Evolutionary conservation across 2,888 invertebrate species (phyloP).

Genomic region (Drosophila yooni): DNA sequence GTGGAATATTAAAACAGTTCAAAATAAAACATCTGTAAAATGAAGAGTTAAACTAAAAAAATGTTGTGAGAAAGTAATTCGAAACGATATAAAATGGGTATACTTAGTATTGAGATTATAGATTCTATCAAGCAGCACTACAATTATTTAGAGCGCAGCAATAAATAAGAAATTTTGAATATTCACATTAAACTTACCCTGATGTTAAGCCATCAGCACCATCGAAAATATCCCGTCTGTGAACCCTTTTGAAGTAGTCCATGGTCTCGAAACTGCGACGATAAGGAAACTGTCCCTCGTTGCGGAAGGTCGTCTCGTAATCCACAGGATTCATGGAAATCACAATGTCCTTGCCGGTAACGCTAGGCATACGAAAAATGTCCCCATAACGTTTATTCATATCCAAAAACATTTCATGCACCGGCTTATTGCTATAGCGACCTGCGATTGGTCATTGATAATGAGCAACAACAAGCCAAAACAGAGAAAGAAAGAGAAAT

Average conservation of each 20-base stretch:
- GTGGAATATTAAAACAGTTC: background rate
- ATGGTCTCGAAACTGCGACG: constrained; percentile 84
- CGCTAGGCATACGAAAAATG: constrained; percentile 84
- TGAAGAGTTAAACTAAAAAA: background rate
- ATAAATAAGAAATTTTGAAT: no score
- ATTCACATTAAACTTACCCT: constrained; percentile 49
- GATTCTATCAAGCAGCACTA: background rate
- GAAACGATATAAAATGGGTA: background rate
- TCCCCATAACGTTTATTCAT: constrained; percentile 82
- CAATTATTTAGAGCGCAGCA: background rate
- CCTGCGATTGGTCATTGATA: constrained; percentile 49
- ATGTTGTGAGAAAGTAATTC: background rate
- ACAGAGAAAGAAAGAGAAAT: background rate
- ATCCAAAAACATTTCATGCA: constrained; percentile 61
- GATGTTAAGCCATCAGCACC: constrained; percentile 66
- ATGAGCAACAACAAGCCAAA: background rate
- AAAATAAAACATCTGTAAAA: background rate
- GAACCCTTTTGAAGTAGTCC: constrained; percentile 82
- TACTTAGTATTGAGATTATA: background rate
- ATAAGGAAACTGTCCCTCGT: constrained; percentile 85
- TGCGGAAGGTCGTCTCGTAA: constrained; percentile 85
- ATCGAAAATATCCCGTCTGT: constrained; percentile 62
- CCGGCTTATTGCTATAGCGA: constrained; percentile 50
- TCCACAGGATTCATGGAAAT: constrained; percentile 86
- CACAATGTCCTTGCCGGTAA: constrained; percentile 81